phyloP scores from a whole-genome alignment of 2,113 vertebrate species.

The Coracopsis vasa region DNA sequence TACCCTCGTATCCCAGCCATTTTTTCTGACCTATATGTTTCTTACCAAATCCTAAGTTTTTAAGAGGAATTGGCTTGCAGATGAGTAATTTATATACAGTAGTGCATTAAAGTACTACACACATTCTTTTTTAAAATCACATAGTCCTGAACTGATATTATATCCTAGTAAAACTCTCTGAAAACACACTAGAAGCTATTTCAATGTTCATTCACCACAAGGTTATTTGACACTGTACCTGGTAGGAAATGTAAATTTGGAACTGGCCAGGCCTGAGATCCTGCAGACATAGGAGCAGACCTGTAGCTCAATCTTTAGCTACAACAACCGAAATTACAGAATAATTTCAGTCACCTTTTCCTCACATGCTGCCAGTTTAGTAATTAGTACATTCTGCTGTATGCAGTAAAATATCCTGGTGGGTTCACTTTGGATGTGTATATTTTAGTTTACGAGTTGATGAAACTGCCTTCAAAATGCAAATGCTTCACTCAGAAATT shows the following conservation, averaged over 20 bases:
- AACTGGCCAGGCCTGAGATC: background rate
- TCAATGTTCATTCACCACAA: background rate
- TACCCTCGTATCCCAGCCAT: background rate
- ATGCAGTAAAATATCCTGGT: background rate
- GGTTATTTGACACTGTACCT: background rate
- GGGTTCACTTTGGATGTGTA: background rate
- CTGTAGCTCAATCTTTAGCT: background rate
- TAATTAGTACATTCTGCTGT: background rate
- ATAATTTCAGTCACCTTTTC: background rate
- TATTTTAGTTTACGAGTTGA: background rate
- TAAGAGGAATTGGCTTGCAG: background rate
- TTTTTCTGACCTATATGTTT: background rate
- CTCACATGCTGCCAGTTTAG: background rate
- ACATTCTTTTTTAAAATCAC: background rate
- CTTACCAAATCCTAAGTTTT: background rate
- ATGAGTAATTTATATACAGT: background rate
- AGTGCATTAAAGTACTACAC: background rate
- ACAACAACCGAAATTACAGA: background rate
- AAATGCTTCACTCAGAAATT: constrained; percentile 10
- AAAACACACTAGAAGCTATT: background rate
- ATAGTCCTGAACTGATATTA: background rate
- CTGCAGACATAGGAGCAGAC: background rate
- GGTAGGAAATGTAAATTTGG: background rate
- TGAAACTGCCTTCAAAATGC: background rate
- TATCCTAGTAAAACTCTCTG: background rate